Percentiles rank a stretch among this genome's conserved stretches.
phyloP scores from a whole-genome alignment of 2,113 vertebrate genomes.

The Platycercus adscitus region DNA sequence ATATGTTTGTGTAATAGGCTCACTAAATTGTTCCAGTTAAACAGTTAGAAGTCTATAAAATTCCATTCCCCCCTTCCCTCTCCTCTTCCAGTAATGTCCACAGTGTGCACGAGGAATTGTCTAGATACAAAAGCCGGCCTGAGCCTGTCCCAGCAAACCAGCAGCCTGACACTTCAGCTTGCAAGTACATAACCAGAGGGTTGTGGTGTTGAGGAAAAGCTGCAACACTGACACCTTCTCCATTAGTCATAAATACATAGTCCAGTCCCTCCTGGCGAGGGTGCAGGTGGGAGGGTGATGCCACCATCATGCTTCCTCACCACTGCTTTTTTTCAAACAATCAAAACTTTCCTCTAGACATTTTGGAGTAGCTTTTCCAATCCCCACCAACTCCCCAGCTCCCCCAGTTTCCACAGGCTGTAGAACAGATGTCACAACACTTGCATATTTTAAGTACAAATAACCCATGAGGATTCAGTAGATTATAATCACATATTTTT shows the following conservation, averaged over 20 bases:
- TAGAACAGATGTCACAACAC: not conserved
- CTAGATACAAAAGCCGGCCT: not conserved
- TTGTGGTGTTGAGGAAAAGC: not conserved
- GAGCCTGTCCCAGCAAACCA: not conserved
- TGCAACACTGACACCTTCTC: not conserved
- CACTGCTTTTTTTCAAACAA: not conserved
- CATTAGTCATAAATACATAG: not conserved
- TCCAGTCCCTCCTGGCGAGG: not conserved
- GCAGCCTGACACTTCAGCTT: not conserved
- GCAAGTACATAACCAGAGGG: not conserved
- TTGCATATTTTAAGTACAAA: not conserved
- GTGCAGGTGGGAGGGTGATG: not conserved
- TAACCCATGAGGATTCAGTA: not conserved
- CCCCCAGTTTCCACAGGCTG: not conserved
- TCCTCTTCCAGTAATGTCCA: not conserved
- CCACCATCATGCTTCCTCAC: not conserved
- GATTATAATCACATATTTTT: not conserved
- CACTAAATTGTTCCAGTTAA: not conserved
- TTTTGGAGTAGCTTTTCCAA: not conserved
- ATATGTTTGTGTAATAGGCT: not conserved
- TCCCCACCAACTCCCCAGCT: not conserved
- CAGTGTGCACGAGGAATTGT: not conserved
- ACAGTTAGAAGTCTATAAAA: not conserved
- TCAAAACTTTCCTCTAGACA: not conserved
- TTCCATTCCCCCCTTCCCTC: rapidly evolving